phyloP scores from a whole-genome alignment of 2,797 vertebrate species.

The Lacerta viridis region DNA sequence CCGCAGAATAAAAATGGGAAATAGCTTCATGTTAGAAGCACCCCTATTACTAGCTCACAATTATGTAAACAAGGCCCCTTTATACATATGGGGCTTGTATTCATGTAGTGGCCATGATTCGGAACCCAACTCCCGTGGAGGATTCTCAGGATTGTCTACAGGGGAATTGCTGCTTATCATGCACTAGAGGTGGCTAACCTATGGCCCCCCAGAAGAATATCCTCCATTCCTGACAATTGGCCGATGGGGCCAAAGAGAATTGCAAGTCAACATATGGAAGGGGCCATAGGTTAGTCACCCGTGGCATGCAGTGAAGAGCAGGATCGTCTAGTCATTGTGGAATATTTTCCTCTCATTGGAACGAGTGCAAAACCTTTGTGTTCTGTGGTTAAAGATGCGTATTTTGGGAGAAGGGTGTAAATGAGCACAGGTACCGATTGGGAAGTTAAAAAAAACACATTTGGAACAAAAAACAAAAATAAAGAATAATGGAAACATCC shows the following conservation, averaged over 20 bases:
- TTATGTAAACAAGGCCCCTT: not conserved
- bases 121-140: not conserved
- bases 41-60: not conserved
- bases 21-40: not conserved
- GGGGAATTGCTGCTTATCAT: not conserved
- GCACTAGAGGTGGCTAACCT: too few species aligned
- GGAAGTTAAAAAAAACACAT: not conserved
- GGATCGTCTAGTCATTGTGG: not conserved
- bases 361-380: not conserved
- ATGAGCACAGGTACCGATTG: not conserved
- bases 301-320: too few species aligned
- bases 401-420: not conserved
- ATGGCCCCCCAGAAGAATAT: too few species aligned
- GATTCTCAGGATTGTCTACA: not conserved
- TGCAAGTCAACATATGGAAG: too few species aligned
- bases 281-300: too few species aligned
- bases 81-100: not conserved
- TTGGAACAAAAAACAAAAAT: not conserved
- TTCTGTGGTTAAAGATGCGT: not conserved
- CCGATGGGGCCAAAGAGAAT: too few species aligned
- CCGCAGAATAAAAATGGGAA: not conserved
- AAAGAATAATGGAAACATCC: slow-evolving; percentile 8
- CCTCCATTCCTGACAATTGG: too few species aligned
- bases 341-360: not conserved
- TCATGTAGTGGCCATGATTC: not conserved